phyloP scores from a whole-genome alignment of 1,140 invertebrate genomes.

The Diuraphis noxia region DNA sequence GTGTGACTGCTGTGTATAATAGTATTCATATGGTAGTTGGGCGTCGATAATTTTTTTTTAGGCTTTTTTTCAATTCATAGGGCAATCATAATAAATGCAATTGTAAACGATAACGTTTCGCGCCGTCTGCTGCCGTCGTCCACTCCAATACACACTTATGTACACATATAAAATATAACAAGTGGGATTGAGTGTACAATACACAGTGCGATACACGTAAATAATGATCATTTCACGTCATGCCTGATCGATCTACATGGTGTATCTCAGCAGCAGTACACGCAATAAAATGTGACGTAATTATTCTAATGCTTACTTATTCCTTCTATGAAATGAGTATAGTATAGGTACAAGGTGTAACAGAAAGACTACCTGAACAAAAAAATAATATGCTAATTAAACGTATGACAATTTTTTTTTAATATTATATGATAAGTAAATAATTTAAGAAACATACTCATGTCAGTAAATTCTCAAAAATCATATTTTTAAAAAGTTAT shows the following conservation, averaged over 20 bases:
- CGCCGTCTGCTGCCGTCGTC: constrained; percentile 16
- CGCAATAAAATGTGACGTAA: neutral
- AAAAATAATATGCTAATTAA: too few species aligned
- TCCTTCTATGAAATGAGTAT: neutral
- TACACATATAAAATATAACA: constrained; percentile 1
- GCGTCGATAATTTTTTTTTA: constrained; percentile 38
- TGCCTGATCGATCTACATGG: neutral
- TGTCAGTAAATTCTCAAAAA: too few species aligned
- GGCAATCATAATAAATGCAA: constrained; percentile 43
- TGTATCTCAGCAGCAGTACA: neutral
- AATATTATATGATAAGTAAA: too few species aligned
- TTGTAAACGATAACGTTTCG: constrained; percentile 42
- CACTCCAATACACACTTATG: constrained; percentile 1
- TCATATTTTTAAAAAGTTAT: too few species aligned
- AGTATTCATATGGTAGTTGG: constrained; percentile 20
- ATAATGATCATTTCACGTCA: constrained; percentile 14
- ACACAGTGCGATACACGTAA: neutral
- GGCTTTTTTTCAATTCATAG: constrained; percentile 38
- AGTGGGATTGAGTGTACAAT: constrained; percentile 12
- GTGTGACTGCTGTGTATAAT: neutral
- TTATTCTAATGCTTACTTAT: neutral
- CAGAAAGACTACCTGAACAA: too few species aligned
- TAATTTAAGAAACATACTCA: too few species aligned
- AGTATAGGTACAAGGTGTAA: too few species aligned
- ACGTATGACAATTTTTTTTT: too few species aligned